Evolutionary conservation across 2,888 invertebrate species (phyloP), one percentile per base, ranked within the genome.

Genomic region (Troides helena): DNA sequence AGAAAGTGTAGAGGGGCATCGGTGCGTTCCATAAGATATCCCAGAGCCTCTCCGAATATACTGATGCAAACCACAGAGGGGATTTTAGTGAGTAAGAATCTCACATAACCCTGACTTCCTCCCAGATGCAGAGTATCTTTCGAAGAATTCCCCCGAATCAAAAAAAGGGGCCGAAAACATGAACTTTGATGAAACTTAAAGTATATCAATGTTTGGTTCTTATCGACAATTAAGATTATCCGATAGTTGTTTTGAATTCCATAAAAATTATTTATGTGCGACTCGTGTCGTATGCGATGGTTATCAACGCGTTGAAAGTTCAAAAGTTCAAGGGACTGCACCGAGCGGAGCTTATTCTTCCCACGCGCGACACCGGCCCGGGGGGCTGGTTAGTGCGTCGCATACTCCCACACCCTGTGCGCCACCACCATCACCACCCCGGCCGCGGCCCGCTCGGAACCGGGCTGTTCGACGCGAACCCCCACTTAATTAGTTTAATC

Each of bases 261-360:
- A 23, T 58, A 5, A 12, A 10, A 46, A 62, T 50, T 18, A 25
- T 46, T 46, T 50, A 25, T 46, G 46, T 46, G 23, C 17, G 6
- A 14, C 23, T 14, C 14, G 58, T 58, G 14, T 58, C 23, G 21
- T 21, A 14, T 58, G 25, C 14, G 58, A 58, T 14, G 30, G n/a
- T 59, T 7, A 30, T 30, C n/a, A 17, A 30, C 23, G 58, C 57
- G 39, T 57, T 57, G n/a, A 25, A 14, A 67, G 61, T 53, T 36
- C 60, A 66, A 53, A 62, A 56, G 67, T 56, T 57, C 43, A 67
- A 67, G 23, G 62, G 43, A 46, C 50, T 21, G 68, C 63, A 68
- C 50, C 59, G 36, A 59, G 59, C 58, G 50, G 46, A 50, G 63
- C 36, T 63, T 63, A 46, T 21, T 10, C 30, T 46, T 59, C 59